Conservation (phyloP, 2,113 vertebrate species). For the Larimichthys crocea region DNA sequence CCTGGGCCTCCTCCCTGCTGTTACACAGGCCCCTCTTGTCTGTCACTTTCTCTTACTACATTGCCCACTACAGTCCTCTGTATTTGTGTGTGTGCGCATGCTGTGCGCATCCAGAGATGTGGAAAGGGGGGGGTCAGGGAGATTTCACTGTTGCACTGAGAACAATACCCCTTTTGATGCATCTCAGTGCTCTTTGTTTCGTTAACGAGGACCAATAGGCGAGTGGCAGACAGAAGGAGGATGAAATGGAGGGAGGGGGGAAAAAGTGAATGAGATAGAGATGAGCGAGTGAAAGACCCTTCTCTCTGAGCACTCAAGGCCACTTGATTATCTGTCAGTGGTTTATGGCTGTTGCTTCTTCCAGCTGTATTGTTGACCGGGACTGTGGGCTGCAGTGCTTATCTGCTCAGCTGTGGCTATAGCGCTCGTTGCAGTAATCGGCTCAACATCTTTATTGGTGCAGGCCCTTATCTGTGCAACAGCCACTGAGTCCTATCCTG, state of each 20-base stretch:
- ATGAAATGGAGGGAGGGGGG: conserved; percentile 48
- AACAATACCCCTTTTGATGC: conserved; percentile 82
- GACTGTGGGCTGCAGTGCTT: conserved; percentile 42
- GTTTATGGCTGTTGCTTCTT: conserved; percentile 58
- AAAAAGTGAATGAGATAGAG: conserved; percentile 45
- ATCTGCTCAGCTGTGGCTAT: conserved; percentile 59
- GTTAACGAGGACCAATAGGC: conserved; percentile 69
- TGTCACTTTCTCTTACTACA: conserved; percentile 76
- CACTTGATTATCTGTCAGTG: conserved; percentile 60
- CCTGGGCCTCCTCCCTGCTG: conserved; percentile 69
- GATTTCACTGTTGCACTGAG: conserved; percentile 72
- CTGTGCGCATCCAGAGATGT: conserved; percentile 43
- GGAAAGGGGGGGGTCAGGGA: conserved; percentile 35
- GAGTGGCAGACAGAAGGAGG: conserved; percentile 68
- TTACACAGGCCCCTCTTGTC: conserved; percentile 74
- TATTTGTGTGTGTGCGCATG: conserved; percentile 48
- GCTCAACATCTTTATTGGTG: conserved; percentile 68
- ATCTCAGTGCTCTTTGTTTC: conserved; percentile 74
- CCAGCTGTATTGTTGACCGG: conserved; percentile 44
- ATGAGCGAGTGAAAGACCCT: conserved; percentile 39
- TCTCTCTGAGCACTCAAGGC: conserved; percentile 32
- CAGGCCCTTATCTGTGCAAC: conserved; percentile 61
- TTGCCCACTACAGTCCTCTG: conserved; percentile 55
- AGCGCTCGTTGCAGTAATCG: conserved; percentile 60
- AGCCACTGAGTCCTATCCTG: conserved; percentile 61